Evolutionary conservation across 2,113 vertebrate genomes (phyloP), one percentile per base, ranked within the genome.

Genomic region (Oreochromis tanganicae): DNA sequence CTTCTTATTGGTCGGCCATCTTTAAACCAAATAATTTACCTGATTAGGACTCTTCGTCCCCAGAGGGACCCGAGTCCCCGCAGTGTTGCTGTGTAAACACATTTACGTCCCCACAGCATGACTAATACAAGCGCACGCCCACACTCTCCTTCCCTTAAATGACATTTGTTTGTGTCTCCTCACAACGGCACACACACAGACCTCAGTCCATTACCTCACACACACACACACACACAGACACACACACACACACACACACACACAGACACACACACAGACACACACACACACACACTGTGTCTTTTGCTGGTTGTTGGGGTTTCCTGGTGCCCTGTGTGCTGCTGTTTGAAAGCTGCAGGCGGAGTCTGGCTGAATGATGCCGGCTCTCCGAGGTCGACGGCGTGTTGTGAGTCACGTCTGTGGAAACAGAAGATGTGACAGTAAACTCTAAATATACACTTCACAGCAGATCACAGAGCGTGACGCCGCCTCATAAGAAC

Each of bases 201-300:
- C 81, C 57, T 68, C 34, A 63, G 13, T 63, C n/a, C 46, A 80
- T 85, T 80, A 80, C 56, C 73, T 80, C 82, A 84, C 59, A 63
- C 32, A 63, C 9, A 59, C 54, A 6, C 9, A 55, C 52, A 36
- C 3, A 36, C 34, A 34, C 34, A 34, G 6, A 84, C 59, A 63
- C 32, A 63, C 5, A 59, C 54, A 4, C n/a, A 55, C 63, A 73
- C 38, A 34, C 68, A 66, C 82, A 84, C 59, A 63, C 32, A 63
- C 9, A 59, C 54, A 6, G 48, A 7, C 7, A 59, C 29, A 34
- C 59, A 36, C 59, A 36, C 41, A 21, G 21, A 63, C 32, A 63
- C 9, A 59, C 54, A 6, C 59, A 7, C 7, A 59, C 29, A 34
- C 59, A 36, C 59, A 36, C 41, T 17, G 14, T 57, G 54, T 81